Percentiles rank a stretch among this genome's conserved stretches.
Conservation (phyloP, 2,797 vertebrate genomes). For the Octomys mimax region DNA sequence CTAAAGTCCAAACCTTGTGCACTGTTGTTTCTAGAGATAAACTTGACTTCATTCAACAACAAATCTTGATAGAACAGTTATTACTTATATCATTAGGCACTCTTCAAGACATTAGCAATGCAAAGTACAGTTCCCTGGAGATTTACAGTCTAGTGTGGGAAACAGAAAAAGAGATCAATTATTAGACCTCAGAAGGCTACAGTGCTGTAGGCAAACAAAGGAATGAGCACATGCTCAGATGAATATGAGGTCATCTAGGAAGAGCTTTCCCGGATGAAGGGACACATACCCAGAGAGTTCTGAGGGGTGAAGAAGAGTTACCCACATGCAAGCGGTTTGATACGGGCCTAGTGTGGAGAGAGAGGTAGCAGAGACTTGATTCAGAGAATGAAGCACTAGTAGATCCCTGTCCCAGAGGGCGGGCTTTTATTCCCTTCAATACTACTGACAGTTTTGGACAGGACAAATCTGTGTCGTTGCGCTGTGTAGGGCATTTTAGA, state of each 20-base stretch:
- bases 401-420: neutral
- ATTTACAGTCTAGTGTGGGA: neutral
- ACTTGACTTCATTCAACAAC: slow-evolving; percentile 8
- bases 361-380: neutral
- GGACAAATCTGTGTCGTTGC: neutral
- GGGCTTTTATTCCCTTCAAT: neutral
- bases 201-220: neutral
- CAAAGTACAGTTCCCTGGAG: neutral
- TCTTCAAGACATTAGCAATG: neutral
- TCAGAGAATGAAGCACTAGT: neutral
- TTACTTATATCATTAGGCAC: neutral
- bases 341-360: neutral
- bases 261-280: neutral
- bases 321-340: neutral
- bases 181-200: neutral
- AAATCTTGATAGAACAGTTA: slow-evolving; percentile 7
- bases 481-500: neutral
- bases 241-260: no score
- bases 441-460: neutral
- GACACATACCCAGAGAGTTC: neutral
- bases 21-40: slow-evolving; percentile 38
- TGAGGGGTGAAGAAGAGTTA: neutral
- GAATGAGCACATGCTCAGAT: neutral
- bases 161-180: neutral
- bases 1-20: neutral